phyloP scores from a whole-genome alignment of 2,888 invertebrate species.

The Stramonita haemastoma region DNA sequence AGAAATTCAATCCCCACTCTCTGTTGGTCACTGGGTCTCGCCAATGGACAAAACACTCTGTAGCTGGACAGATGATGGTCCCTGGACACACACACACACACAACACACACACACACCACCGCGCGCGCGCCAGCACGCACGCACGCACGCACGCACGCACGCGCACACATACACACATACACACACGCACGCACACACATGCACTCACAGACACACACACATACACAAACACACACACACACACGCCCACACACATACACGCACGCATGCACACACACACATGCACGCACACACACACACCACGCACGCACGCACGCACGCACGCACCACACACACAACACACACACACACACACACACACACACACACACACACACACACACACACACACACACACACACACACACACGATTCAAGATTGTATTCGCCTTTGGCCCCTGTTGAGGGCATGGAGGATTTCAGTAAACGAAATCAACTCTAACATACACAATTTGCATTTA shows the following conservation, averaged over 20 bases:
- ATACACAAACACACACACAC: not conserved
- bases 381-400: constrained; percentile 9
- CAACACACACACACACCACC: not conserved
- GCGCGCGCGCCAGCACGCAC: not conserved
- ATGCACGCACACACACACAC: not conserved
- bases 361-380: constrained; percentile 29
- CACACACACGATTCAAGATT: constrained; percentile 4
- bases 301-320: not conserved
- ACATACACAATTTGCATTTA: too few species aligned
- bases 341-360: constrained; percentile 22
- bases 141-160: not conserved
- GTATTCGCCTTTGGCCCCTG: too few species aligned
- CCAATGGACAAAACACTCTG: constrained; percentile 99
- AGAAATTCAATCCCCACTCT: constrained; percentile 99
- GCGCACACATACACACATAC: not conserved
- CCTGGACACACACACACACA: constrained; percentile 79
- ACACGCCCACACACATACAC: not conserved
- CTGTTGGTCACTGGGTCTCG: constrained; percentile 88
- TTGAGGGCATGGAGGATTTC: too few species aligned
- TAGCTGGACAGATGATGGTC: constrained; percentile 96
- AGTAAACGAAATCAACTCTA: too few species aligned
- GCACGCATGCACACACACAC: constrained; percentile 19
- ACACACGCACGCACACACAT: constrained; percentile 1
- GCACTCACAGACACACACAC: not conserved
- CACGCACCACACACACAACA: not conserved